A percentile compares a stretch with the other conserved stretches of the same genome.
phyloP scores from a whole-genome alignment of 2,888 invertebrate species.

The Zaprionus bogoriensis region DNA sequence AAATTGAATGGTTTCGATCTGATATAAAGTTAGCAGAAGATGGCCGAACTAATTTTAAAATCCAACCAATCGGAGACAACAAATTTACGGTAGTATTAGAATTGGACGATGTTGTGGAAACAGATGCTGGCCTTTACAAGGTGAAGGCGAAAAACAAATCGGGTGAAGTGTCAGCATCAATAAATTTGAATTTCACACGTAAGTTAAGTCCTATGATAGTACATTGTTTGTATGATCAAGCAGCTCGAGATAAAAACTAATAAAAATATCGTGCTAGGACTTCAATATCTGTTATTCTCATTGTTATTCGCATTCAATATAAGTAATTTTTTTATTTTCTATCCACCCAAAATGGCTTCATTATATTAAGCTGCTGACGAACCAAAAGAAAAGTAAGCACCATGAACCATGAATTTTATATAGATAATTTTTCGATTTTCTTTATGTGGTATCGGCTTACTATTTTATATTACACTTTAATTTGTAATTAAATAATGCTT shows the following conservation, averaged over 20 bases:
- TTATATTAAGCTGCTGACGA: slow-evolving; percentile 92
- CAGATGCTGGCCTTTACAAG: slow-evolving; percentile 97
- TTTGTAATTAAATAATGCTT: no score
- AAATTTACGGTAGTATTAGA: slow-evolving; percentile 96
- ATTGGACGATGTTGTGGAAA: slow-evolving; percentile 97
- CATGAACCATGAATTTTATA: neutral
- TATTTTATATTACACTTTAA: no score
- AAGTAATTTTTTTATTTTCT: slow-evolving; percentile 25
- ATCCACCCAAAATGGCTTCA: slow-evolving; percentile 13
- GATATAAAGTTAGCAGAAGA: slow-evolving; percentile 93
- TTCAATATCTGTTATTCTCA: neutral
- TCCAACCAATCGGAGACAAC: slow-evolving; percentile 92
- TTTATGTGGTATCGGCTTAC: neutral
- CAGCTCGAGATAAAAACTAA: neutral
- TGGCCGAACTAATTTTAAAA: slow-evolving; percentile 93
- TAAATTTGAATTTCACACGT: slow-evolving; percentile 99
- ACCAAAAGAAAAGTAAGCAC: slow-evolving; percentile 95
- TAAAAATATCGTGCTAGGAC: neutral
- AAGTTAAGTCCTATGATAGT: slow-evolving; percentile 84
- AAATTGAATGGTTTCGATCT: slow-evolving; percentile 95
- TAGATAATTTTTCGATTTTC: no score
- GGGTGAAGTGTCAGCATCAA: slow-evolving; percentile 98
- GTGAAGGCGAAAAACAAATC: slow-evolving; percentile 98
- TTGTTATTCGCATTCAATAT: neutral
- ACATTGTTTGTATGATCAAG: neutral